Conservation (phyloP, 2,113 vertebrate genomes). For the Cyprinodon tularosa region DNA sequence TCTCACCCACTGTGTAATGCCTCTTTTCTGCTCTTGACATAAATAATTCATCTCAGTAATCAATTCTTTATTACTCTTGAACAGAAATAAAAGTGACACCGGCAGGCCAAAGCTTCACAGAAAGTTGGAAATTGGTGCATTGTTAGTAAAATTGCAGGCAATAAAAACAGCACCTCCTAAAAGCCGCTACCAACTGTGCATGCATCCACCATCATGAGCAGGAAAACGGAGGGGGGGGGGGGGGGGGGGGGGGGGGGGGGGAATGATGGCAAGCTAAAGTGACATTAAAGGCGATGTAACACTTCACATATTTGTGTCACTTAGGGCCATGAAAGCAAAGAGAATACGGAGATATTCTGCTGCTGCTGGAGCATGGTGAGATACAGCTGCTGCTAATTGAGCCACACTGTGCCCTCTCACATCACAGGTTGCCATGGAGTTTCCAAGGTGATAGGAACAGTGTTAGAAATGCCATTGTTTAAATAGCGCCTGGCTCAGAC, state of each 20-base stretch:
- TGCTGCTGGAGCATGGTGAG: constrained; percentile 45
- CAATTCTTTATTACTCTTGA: neutral
- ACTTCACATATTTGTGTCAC: constrained; percentile 59
- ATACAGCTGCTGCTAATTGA: constrained; percentile 73
- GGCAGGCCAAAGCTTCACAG: neutral
- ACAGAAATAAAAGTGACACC: neutral
- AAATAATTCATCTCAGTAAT: neutral
- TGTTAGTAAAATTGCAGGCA: neutral
- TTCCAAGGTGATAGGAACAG: constrained; percentile 71
- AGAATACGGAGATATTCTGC: constrained; percentile 59
- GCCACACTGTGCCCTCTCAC: constrained; percentile 70
- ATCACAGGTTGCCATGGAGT: constrained; percentile 77
- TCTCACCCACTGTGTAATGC: neutral
- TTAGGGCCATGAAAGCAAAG: constrained; percentile 53
- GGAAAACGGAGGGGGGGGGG: neutral
- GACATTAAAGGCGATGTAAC: constrained; percentile 58
- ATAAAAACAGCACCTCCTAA: constrained; percentile 17
- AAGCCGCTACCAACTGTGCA: neutral
- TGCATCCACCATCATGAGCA: constrained; percentile 13
- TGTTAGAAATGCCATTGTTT: constrained; percentile 75
- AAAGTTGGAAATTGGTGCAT: neutral
- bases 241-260: no score
- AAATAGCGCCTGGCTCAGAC: constrained; percentile 59
- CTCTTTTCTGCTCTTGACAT: neutral
- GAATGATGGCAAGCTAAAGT: constrained; percentile 16